Base-by-base conservation (phyloP, 1,140 invertebrate genomes). In the Laodelphax striatellus region DNA sequence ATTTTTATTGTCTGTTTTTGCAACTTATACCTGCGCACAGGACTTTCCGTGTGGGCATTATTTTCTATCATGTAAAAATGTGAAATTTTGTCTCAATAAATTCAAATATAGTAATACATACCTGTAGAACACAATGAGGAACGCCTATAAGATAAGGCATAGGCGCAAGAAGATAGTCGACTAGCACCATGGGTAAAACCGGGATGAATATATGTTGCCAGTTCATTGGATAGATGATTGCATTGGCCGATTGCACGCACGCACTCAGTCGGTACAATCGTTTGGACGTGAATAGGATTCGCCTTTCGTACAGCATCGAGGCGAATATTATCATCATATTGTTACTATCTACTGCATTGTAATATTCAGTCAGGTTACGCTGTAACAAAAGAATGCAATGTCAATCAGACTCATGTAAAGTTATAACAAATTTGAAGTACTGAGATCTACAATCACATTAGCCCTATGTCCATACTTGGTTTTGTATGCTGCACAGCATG, bases 191-290 rank as follows among this genome's bases (percentile, higher is more conserved):
- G 16, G 94, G 94, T 63, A 98, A 72, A 24, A 70, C 86, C 28
- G 95, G 94, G 72, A 98, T 97, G 70, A 92, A 97, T 69, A 98
- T 92, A 69, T 97, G 93, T 73, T 98, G 94, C 94, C 95, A 98
- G 65, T 88, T 86, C 92, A 98, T 96, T 5, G 95, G 95, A 76
- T 96, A 97, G 28, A 98, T 82, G 31, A 97, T 82, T 60, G 90
- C 83, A 71, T 94, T 94, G 8, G 92, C 90, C 5, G 94, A 92
- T 74, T 97, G 92, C 16, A 97, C 89, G 70, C 94, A 95, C 1
- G 93, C 90, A 63, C 91, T 93, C 44, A 98, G 75, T 60, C 90
- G 79, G 66, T 87, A 91, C 58, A 95, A 76, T 71, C 86, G 87
- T 62, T 85, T 86, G 0, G 93, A 96, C 5, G 86, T 90, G 63